Conservation (phyloP, 2,888 invertebrate species). For the Hecatera dysodea region DNA sequence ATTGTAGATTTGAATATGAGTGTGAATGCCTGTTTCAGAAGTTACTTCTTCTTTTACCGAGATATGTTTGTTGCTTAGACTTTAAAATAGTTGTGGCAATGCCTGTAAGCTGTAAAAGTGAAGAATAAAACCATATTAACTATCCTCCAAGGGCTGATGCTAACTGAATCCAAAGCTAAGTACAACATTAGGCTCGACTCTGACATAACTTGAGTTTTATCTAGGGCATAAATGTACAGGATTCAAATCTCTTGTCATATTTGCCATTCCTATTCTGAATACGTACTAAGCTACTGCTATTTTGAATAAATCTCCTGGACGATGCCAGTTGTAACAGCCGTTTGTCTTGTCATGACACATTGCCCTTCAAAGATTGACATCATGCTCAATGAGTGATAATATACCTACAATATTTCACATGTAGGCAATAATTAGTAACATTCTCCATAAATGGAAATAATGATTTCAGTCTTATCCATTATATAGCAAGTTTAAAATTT, state of each 20-base stretch:
- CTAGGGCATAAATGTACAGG: constrained; percentile 13
- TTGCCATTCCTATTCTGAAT: constrained; percentile 45
- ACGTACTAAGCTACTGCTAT: constrained; percentile 20
- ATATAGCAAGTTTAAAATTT: not conserved
- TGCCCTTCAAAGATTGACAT: constrained; percentile 62
- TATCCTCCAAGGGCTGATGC: not conserved
- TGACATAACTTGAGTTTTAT: constrained; percentile 51
- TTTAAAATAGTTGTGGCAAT: constrained; percentile 13
- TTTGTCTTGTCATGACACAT: constrained; percentile 60
- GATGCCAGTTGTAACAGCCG: constrained; percentile 37
- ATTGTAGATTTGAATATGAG: not conserved
- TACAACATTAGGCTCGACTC: constrained; percentile 38
- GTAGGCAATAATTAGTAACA: constrained; percentile 1
- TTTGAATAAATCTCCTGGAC: constrained; percentile 18
- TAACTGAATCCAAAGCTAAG: constrained; percentile 12
- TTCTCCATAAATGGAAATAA: not conserved
- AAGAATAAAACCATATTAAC: not conserved
- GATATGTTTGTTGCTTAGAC: constrained; percentile 2
- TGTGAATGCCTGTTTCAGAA: constrained; percentile 21
- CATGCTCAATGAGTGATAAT: constrained; percentile 42
- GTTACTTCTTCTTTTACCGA: not conserved
- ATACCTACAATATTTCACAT: constrained; percentile 8
- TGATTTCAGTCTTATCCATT: not conserved
- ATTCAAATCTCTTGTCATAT: constrained; percentile 28
- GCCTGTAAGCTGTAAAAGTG: not conserved